Conservation (phyloP, 2,113 vertebrate species). For the Heterotilapia buettikoferi region DNA sequence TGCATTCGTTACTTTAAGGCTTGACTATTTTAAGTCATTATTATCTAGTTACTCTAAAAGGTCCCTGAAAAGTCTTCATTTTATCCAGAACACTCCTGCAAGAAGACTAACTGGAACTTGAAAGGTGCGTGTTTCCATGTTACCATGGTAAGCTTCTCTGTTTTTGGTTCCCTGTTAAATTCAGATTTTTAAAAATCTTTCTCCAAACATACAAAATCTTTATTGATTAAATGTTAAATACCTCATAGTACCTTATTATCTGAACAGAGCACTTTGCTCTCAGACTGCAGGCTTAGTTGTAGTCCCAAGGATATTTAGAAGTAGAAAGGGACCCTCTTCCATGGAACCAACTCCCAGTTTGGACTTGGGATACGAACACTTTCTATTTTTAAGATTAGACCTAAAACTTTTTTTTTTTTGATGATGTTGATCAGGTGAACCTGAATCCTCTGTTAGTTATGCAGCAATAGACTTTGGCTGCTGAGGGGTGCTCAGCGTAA, state of each 20-base stretch:
- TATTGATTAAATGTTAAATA: background rate
- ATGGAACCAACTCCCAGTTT: background rate
- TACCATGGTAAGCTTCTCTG: background rate
- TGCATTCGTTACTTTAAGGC: background rate
- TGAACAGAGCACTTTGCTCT: background rate
- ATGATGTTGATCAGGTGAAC: background rate
- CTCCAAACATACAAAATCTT: background rate
- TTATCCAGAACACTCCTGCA: background rate
- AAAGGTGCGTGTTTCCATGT: background rate
- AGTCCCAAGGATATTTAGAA: background rate
- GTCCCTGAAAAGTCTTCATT: background rate
- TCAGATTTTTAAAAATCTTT: background rate
- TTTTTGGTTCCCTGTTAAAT: background rate
- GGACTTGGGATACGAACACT: background rate
- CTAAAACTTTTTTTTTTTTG: background rate
- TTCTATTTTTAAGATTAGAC: background rate
- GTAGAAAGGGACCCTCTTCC: background rate
- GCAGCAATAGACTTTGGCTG: background rate
- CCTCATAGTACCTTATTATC: background rate
- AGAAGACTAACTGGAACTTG: background rate
- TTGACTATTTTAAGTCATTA: background rate
- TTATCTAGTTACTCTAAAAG: background rate
- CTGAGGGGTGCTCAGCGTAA: background rate
- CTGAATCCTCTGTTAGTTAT: background rate
- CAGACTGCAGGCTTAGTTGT: background rate